Evolutionary conservation across 1,140 invertebrate genomes (phyloP).

Genomic region (Octopus bimaculoides): DNA sequence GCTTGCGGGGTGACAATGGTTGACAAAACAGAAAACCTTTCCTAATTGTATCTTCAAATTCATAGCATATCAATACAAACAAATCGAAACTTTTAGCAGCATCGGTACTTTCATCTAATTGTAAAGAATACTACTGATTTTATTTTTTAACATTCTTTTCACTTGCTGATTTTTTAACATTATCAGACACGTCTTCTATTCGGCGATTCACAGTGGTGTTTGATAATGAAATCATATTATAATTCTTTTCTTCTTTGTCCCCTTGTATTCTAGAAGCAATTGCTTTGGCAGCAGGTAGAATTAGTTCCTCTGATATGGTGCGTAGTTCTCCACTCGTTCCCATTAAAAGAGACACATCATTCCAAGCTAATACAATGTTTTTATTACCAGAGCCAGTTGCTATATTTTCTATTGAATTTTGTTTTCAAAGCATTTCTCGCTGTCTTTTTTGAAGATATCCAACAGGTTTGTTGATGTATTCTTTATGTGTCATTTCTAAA

Average conservation of each 20-base stretch:
- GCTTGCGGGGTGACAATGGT: neutral
- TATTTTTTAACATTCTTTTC: neutral
- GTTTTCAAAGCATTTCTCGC: neutral
- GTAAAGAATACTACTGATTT: neutral
- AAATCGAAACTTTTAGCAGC: neutral
- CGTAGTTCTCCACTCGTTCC: neutral
- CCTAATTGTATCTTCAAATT: neutral
- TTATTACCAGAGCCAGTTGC: neutral
- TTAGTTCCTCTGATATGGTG: conserved; percentile 5
- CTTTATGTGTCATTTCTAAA: conserved; percentile 4
- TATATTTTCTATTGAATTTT: too few relatives aligned
- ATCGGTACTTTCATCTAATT: conserved; percentile 4
- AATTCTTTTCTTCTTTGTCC: neutral
- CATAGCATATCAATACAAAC: neutral
- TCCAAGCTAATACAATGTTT: neutral
- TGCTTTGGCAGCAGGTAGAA: neutral
- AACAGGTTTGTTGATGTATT: neutral
- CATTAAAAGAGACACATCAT: neutral
- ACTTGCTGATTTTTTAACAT: neutral
- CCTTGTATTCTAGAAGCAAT: neutral
- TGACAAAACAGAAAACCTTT: conserved; percentile 8
- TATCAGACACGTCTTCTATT: conserved; percentile 4
- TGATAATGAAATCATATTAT: neutral
- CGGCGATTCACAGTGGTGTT: neutral
- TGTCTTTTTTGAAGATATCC: neutral